These are phyloP conservation scores for Hirudinaria manillensis DNA, from an alignment of 2,888 invertebrate genomes.

Conservation along the genomic window DNA sequence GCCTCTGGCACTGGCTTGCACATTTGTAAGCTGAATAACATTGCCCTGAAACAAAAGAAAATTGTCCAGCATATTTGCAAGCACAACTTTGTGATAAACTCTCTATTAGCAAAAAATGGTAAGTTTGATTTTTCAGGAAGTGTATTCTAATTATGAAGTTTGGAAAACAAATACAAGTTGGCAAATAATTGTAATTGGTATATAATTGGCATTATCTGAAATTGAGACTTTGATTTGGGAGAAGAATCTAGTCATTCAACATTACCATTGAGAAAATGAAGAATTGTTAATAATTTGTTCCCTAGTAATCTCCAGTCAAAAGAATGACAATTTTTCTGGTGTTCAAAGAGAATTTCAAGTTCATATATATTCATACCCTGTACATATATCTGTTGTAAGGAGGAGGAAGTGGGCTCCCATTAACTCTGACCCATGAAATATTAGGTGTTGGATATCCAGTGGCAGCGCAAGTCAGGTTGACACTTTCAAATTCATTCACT, in stretches of 20 bases:
- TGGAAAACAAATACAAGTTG: too few species aligned
- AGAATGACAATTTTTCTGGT: too few species aligned
- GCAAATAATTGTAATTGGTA: too few species aligned
- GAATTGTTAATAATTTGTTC: too few species aligned
- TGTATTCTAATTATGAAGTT: too few species aligned
- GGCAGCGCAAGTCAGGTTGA: constrained; percentile 46
- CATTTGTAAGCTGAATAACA: constrained; percentile 40
- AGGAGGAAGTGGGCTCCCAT: constrained; percentile 45
- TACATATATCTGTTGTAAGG: constrained; percentile 36
- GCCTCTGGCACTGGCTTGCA: constrained; percentile 46
- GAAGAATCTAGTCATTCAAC: too few species aligned
- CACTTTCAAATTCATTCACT: constrained; percentile 43
- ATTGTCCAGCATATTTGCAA: not conserved
- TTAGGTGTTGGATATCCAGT: constrained; percentile 51
- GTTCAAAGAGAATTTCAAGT: not conserved
- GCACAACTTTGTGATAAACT: not conserved
- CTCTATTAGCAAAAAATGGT: too few species aligned
- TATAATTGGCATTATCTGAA: too few species aligned
- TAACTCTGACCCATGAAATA: constrained; percentile 52
- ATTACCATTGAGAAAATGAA: too few species aligned
- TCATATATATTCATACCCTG: constrained; percentile 29
- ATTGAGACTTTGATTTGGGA: too few species aligned
- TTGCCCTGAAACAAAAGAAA: constrained; percentile 41
- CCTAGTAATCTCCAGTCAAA: too few species aligned
- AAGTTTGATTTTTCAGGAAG: too few species aligned